Evolutionary conservation across 2,888 invertebrate genomes (phyloP).

Genomic region (Macrosoma leucophasiata): DNA sequence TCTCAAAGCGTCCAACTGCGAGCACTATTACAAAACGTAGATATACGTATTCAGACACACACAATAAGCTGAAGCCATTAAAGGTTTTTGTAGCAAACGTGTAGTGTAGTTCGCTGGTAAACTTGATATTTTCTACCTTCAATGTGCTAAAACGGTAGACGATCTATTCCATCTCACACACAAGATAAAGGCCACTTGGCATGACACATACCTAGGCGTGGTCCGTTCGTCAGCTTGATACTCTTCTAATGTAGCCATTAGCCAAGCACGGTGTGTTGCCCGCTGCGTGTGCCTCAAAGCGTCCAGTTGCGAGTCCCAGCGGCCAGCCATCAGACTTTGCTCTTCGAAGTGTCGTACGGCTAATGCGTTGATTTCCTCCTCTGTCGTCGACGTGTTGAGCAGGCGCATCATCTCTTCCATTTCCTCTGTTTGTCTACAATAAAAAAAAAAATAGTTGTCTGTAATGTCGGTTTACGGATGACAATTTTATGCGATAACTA

Average conservation of each 20-base stretch:
- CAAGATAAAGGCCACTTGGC: too few relatives aligned
- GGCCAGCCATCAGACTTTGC: constrained; percentile 88
- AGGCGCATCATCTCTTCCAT: constrained; percentile 91
- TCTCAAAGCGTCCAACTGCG: constrained; percentile 88
- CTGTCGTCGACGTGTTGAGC: constrained; percentile 85
- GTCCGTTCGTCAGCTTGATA: constrained; percentile 45
- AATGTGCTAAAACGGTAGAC: too few relatives aligned
- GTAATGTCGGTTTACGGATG: too few relatives aligned
- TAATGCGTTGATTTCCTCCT: constrained; percentile 89
- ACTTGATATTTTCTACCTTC: too few relatives aligned
- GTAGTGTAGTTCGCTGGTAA: too few relatives aligned
- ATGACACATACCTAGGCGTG: constrained; percentile 81
- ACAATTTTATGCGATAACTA: too few relatives aligned
- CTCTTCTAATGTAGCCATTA: constrained; percentile 82
- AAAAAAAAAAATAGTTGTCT: too few relatives aligned
- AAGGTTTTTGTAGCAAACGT: too few relatives aligned
- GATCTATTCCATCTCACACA: too few relatives aligned
- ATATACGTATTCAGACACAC: too few relatives aligned
- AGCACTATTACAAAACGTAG: too few relatives aligned
- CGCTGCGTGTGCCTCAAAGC: constrained; percentile 90
- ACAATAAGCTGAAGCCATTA: too few relatives aligned
- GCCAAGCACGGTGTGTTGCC: constrained; percentile 91
- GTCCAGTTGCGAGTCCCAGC: constrained; percentile 90
- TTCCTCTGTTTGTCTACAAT: constrained; percentile 91
- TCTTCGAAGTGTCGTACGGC: constrained; percentile 88